Percentiles rank a stretch among this genome's conserved stretches.
These are phyloP conservation scores for Diceros bicornis DNA, from an alignment of 2,797 vertebrate species.

Conservation along the genomic window DNA sequence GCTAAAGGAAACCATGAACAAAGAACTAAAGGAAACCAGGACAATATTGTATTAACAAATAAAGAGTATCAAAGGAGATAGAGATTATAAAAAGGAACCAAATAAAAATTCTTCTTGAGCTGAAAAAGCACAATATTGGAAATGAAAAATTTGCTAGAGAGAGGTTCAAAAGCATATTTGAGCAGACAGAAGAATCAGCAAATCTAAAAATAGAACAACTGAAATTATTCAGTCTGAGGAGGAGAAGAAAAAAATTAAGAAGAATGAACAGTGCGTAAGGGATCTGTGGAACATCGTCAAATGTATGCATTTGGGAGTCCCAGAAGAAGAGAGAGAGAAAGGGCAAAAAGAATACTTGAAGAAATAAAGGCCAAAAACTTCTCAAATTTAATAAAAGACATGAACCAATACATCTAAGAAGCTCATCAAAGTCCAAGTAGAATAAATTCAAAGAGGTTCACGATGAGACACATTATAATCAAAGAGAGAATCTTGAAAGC, in stretches of 20 bases:
- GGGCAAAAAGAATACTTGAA: neutral
- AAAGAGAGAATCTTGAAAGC: neutral
- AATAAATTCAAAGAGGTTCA: neutral
- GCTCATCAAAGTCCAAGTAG: neutral
- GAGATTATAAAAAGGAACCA: neutral
- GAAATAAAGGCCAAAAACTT: neutral
- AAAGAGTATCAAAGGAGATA: neutral
- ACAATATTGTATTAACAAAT: neutral
- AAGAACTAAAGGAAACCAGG: neutral
- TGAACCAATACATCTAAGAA: neutral
- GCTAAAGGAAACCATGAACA: neutral
- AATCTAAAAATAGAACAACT: neutral
- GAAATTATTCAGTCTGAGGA: neutral
- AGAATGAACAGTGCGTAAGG: neutral
- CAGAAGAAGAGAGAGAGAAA: neutral
- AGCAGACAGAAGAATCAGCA: neutral
- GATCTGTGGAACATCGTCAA: neutral
- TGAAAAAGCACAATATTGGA: neutral
- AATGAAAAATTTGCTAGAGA: neutral
- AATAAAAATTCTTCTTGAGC: neutral
- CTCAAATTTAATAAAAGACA: neutral
- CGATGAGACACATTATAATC: neutral
- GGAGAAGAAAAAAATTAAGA: neutral
- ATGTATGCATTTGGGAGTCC: neutral
- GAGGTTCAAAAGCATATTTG: neutral